Evolutionary conservation across 2,113 vertebrate species (phyloP).

Genomic region (Pomatostomus ruficeps): DNA sequence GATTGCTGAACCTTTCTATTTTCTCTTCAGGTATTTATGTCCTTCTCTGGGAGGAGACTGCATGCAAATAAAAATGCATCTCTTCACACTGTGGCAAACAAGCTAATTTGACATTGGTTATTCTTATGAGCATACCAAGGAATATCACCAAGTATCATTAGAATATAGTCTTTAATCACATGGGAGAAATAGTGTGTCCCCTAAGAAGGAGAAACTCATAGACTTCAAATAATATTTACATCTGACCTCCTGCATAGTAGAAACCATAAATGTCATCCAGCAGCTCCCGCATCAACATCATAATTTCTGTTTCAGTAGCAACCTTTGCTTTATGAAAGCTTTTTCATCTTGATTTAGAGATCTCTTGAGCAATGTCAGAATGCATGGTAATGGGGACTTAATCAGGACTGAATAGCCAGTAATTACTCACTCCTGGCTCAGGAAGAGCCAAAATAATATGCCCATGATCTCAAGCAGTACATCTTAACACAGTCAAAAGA

Average conservation of each 20-base stretch:
- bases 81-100: not conserved
- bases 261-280: not conserved
- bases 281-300: not conserved
- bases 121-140: not conserved
- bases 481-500: not conserved
- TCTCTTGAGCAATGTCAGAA: not conserved
- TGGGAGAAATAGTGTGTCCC: not conserved
- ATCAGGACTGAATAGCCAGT: not conserved
- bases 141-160: not conserved
- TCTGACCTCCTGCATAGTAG: not conserved
- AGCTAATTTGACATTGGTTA: not conserved
- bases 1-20: not conserved
- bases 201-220: not conserved
- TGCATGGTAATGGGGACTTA: not conserved
- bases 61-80: not conserved
- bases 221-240: not conserved
- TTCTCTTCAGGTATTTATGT: not conserved
- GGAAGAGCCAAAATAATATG: not conserved
- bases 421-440: not conserved
- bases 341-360: not conserved
- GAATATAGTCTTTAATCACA: not conserved
- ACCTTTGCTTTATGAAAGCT: not conserved
- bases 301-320: not conserved
- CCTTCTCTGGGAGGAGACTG: not conserved
- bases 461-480: not conserved